Evolutionary conservation across 1,140 invertebrate genomes (phyloP).

Genomic region (honey bee (Apis mellifera)): Amel_HAv3.1 CM009942.2:10863501-10864000

Average conservation of each 20-base stretch:
- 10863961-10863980: neutral
- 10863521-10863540: constrained; percentile 40
- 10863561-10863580: rapidly evolving
- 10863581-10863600: too few species aligned
- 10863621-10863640: neutral
- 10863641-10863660: constrained; percentile 14
- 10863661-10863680: neutral
- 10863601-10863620: neutral
- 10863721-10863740: constrained; percentile 51
- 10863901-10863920: neutral
- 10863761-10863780: constrained; percentile 8
- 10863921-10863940: neutral
- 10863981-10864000: neutral
- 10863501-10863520: constrained; percentile 52
- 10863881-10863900: too few species aligned
- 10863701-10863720: constrained; percentile 40
- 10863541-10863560: constrained; percentile 1
- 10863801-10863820: neutral
- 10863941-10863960: neutral
- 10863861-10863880: too few species aligned
- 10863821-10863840: neutral
- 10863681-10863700: constrained; percentile 11
- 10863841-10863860: too few species aligned
- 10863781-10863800: neutral
- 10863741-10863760: constrained; percentile 45